Evolutionary conservation across 2,888 invertebrate species (phyloP).

Genomic region (Lottia scabra): DNA sequence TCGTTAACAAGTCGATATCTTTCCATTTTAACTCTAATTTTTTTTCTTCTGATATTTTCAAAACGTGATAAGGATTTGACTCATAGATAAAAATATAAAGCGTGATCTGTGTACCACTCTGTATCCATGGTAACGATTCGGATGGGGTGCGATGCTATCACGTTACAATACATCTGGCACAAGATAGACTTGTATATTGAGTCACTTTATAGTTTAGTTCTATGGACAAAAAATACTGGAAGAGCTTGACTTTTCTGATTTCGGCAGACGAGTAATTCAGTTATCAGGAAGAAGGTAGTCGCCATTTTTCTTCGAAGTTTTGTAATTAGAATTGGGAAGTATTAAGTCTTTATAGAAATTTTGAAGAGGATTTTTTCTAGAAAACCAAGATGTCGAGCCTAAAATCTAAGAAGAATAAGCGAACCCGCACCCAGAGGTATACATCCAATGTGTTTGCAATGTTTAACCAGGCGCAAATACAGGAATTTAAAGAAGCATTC

Average conservation of each 20-base stretch:
- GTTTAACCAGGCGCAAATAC: slow-evolving; percentile 68
- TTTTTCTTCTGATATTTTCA: too few relatives aligned
- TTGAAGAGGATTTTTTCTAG: too few relatives aligned
- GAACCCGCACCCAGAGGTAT: slow-evolving; percentile 64
- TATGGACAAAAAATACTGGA: neutral
- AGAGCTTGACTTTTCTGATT: neutral
- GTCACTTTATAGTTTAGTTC: too few relatives aligned
- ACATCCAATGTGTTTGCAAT: slow-evolving; percentile 69
- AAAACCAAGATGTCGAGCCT: slow-evolving; percentile 55
- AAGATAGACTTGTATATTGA: too few relatives aligned
- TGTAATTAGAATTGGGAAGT: too few relatives aligned
- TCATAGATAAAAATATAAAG: neutral
- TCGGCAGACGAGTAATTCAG: neutral
- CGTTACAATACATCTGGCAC: neutral
- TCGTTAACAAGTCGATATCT: too few relatives aligned
- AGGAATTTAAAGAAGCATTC: slow-evolving; percentile 69
- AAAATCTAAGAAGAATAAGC: slow-evolving; percentile 58
- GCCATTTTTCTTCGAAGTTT: too few relatives aligned
- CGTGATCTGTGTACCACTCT: neutral
- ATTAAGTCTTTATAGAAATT: too few relatives aligned
- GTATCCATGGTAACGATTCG: neutral
- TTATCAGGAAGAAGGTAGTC: neutral
- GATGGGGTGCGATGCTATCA: neutral
- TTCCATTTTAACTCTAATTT: too few relatives aligned
- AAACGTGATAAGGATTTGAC: too few relatives aligned